Percentiles rank a stretch among this genome's conserved stretches.
phyloP scores from a whole-genome alignment of 2,113 vertebrate species.

The Myotis davidii region DNA sequence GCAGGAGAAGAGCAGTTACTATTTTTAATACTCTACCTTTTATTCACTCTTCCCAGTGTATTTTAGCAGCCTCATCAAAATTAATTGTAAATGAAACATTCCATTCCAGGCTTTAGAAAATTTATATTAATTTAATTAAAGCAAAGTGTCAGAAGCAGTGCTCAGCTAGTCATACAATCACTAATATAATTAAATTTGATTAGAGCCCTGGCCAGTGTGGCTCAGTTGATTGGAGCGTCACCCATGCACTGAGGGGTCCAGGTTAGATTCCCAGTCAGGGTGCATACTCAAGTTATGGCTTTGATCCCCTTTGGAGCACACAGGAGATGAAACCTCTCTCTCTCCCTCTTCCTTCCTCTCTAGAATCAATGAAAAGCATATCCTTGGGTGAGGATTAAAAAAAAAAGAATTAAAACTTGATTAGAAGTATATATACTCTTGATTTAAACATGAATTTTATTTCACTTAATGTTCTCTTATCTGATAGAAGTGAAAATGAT shows the following conservation, averaged over 20 bases:
- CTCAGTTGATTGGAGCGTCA: background rate
- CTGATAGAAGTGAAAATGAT: background rate
- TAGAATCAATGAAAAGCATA: background rate
- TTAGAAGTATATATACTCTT: background rate
- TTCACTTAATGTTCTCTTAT: background rate
- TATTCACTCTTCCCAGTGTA: background rate
- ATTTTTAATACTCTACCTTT: background rate
- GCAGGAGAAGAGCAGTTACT: background rate
- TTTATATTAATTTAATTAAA: slow-evolving; percentile 6
- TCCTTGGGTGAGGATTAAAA: no score
- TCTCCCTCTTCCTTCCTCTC: background rate
- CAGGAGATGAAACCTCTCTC: background rate
- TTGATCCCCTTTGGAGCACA: no score
- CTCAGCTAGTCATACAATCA: background rate
- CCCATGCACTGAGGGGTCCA: background rate
- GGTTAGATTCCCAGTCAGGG: background rate
- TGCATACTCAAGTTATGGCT: background rate
- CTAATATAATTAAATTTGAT: background rate
- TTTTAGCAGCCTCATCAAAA: background rate
- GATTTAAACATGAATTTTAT: background rate
- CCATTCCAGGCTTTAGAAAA: background rate
- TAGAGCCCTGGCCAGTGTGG: background rate
- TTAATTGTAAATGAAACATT: slow-evolving; percentile 37
- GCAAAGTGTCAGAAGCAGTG: background rate
- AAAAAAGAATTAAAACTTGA: background rate